Conservation (phyloP, 1,140 invertebrate species). For the Holcopasites calliopsidis region DNA sequence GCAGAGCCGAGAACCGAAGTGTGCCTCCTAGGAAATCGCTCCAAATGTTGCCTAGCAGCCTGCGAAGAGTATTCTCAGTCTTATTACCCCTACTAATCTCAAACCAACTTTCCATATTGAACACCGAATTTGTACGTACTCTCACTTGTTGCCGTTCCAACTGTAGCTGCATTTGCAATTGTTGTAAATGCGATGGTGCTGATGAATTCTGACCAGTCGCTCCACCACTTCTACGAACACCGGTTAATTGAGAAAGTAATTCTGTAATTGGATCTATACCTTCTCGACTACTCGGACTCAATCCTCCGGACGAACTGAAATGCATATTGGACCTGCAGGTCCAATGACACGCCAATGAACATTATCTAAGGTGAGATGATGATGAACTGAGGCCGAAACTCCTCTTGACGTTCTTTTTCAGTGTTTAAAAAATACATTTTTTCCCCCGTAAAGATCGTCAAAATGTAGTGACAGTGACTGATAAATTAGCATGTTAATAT, state of each 20-base stretch:
- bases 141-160: slow-evolving; percentile 91
- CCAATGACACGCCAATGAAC: slow-evolving; percentile 61
- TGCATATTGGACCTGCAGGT: slow-evolving; percentile 91
- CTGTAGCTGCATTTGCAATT: slow-evolving; percentile 94
- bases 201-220: slow-evolving; percentile 81
- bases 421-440: background rate
- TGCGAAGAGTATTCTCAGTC: slow-evolving; percentile 73
- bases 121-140: slow-evolving; percentile 80
- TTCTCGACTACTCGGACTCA: slow-evolving; percentile 93
- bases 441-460: background rate
- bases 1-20: slow-evolving; percentile 79
- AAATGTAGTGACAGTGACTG: slow-evolving; percentile 20
- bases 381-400: slow-evolving; percentile 35
- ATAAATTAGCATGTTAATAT: background rate
- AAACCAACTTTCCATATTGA: background rate
- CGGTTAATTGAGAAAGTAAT: slow-evolving; percentile 94
- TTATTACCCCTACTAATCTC: too few species aligned
- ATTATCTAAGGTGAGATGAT: slow-evolving; percentile 60
- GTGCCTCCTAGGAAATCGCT: slow-evolving; percentile 90
- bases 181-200: slow-evolving; percentile 90
- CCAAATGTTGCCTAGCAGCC: slow-evolving; percentile 91
- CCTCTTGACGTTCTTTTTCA: background rate
- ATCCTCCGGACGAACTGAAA: slow-evolving; percentile 90
- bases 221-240: slow-evolving; percentile 87
- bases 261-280: slow-evolving; percentile 96